Conservation (phyloP, 2,113 vertebrate species). For the Cyanoderma ruficeps region DNA sequence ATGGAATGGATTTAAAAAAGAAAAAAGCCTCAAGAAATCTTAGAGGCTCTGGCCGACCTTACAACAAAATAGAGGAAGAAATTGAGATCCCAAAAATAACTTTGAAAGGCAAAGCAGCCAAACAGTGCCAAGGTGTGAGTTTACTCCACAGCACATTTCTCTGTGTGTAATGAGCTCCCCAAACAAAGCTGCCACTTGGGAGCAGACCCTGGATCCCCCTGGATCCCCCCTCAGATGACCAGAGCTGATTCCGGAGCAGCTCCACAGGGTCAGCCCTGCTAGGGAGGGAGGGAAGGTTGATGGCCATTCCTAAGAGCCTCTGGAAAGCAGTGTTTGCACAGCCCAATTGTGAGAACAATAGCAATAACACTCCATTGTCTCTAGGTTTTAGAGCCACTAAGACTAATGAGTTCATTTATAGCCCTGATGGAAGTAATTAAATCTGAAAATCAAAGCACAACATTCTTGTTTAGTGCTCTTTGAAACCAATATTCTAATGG, state of each 20-base stretch:
- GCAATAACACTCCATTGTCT: constrained; percentile 68
- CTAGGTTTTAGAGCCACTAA: constrained; percentile 74
- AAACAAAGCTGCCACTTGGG: not conserved
- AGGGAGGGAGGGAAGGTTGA: not conserved
- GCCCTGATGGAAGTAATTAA: constrained; percentile 89
- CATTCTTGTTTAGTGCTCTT: constrained; percentile 77
- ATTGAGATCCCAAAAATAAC: not conserved
- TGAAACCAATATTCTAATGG: constrained; percentile 77
- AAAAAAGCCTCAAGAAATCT: not conserved
- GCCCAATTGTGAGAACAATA: constrained; percentile 15
- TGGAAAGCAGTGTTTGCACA: constrained; percentile 29
- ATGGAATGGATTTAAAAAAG: not conserved
- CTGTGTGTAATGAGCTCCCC: not conserved
- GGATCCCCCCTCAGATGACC: not conserved
- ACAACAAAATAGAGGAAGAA: not conserved
- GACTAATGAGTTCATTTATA: constrained; percentile 91
- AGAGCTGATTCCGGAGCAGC: not conserved
- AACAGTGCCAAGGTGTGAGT: not conserved
- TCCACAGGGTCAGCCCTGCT: not conserved
- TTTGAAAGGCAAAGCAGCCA: not conserved
- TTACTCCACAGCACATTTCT: not conserved
- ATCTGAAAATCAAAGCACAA: constrained; percentile 77
- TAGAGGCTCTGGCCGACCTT: not conserved
- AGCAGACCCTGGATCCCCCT: not conserved
- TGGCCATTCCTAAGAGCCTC: not conserved